phyloP scores from a whole-genome alignment of 2,113 vertebrate species.

The Regulus satrapa region DNA sequence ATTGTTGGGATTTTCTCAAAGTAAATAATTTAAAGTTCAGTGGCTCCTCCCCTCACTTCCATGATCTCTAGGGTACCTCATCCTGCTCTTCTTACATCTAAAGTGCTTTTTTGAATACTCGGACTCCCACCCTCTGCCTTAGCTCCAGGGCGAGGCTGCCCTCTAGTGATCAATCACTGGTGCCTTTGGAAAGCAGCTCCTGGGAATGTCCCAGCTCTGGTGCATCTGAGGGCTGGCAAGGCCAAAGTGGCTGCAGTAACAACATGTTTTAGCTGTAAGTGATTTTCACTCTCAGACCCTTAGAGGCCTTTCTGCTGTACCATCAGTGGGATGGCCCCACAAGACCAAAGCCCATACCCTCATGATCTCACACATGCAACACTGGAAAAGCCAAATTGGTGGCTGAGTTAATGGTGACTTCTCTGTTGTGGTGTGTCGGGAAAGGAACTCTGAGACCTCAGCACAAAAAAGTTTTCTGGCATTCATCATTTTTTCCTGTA shows the following conservation, averaged over 20 bases:
- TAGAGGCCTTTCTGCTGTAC: neutral
- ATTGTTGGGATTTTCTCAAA: neutral
- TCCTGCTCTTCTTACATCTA: neutral
- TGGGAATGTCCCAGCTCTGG: neutral
- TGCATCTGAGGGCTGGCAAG: neutral
- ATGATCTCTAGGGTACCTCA: neutral
- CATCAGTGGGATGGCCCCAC: neutral
- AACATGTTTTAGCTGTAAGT: neutral
- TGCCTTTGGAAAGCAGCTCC: neutral
- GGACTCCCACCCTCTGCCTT: neutral
- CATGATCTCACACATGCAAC: neutral
- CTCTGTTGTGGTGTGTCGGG: neutral
- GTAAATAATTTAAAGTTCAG: neutral
- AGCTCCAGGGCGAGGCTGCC: constrained; percentile 1
- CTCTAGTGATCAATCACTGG: neutral
- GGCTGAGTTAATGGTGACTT: neutral
- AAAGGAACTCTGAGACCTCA: neutral
- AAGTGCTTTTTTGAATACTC: neutral
- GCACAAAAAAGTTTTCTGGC: neutral
- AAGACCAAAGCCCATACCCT: neutral
- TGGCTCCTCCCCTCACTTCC: neutral
- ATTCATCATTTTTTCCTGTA: neutral
- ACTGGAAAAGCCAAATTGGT: neutral
- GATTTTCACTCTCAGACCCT: neutral
- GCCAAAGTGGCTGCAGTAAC: neutral